These are phyloP conservation scores for Styela plicata DNA, from an alignment of 23 tunicate genomes.

Conservation along the genomic window DNA sequence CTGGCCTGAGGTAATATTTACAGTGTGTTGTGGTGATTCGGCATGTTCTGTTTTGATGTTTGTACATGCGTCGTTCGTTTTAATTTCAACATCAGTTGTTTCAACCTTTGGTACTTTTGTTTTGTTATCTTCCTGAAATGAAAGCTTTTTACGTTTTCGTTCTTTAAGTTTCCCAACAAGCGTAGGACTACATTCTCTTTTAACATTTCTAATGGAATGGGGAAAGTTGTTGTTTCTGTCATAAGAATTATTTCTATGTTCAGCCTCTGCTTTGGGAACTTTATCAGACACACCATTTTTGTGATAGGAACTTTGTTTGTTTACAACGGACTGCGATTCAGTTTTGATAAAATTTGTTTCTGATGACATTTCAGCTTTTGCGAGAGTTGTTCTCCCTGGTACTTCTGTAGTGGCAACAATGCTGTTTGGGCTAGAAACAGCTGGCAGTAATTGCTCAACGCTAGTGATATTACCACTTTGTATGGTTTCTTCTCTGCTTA, in stretches of 20 bases:
- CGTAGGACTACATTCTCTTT: constrained; percentile 6
- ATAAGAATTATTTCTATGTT: background rate
- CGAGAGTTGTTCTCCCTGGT: background rate
- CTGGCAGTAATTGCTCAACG: constrained; percentile 2
- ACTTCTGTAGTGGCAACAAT: background rate
- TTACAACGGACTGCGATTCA: background rate
- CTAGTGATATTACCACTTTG: constrained; percentile 2
- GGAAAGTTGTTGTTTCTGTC: constrained; percentile 30
- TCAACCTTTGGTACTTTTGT: constrained; percentile 1
- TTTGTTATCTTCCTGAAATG: background rate
- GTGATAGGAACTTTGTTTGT: background rate
- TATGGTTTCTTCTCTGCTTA: background rate
- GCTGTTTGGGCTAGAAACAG: background rate
- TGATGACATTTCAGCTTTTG: background rate
- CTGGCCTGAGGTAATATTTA: background rate
- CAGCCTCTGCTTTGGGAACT: background rate
- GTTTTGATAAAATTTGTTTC: background rate
- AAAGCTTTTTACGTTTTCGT: constrained; percentile 5
- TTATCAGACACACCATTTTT: background rate
- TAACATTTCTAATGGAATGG: background rate
- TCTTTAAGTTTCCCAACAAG: background rate
- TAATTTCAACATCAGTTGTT: background rate
- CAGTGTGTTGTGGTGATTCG: constrained; percentile 5
- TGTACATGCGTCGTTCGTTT: background rate
- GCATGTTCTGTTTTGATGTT: background rate